Evolutionary conservation across 2,888 invertebrate species (phyloP), one percentile per base, ranked within the genome.

Genomic region (Melipona bicolor): DNA sequence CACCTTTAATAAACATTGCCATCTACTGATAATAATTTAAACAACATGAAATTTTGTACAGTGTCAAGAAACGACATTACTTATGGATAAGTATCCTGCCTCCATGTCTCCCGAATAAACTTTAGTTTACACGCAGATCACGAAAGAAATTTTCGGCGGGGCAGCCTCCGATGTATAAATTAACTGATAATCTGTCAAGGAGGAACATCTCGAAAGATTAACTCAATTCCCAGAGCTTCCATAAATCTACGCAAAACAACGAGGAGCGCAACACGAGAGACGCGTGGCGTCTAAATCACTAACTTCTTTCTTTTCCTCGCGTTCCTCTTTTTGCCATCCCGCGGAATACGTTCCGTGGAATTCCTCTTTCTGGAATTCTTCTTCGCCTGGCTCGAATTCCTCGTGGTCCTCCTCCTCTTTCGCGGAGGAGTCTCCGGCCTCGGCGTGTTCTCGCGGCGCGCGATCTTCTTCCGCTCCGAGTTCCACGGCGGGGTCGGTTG

Each of bases 371-470:
- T 78, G 5, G 15, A 3, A 0, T 0, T 49, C 11, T 15, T 19
- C 13, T 65, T 62, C 13, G 6, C n/a, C 19, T 27, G 13, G 2
- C 19, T 77, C 4, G 49, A n/a, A 4, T n/a, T 27, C 13, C 61
- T 79, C 9, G 52, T 68, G 0, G 36, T 32, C 21, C 32, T 80
- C n/a, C 62, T 54, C 43, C 50, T 72, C 27, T 89, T 71, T 27
- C 43, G 75, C 2, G 71, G 52, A 0, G 77, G 61, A 3, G 67
- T 24, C 36, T 71, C 19, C 32, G 59, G 19, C 9, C 69, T 76
- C 17, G 71, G n/a, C 9, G 65, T 54, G 5, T n/a, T 4, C 6
- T 77, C 64, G 19, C 72, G 83, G 6, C 32, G 72, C 9, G 62
- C 24, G 9, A 72, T 75, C n/a, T 50, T 69, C 21, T 65, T 77